A percentile compares a stretch with the other conserved stretches of the same genome.
Evolutionary conservation across 2,797 vertebrate genomes (phyloP).

Genomic region (Enteromius radiatus): DNA sequence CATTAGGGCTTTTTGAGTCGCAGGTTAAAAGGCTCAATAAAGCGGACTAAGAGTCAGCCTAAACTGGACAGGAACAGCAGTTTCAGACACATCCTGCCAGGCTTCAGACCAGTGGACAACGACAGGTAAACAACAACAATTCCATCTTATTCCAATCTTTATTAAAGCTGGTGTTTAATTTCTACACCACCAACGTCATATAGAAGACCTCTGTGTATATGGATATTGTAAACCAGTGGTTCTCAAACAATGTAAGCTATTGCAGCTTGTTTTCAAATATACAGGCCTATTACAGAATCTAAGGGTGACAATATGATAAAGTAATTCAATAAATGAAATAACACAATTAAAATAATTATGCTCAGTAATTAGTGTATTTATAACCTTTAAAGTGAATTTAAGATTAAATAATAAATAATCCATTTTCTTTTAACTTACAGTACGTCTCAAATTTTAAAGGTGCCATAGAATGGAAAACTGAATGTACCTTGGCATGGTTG

Average conservation of each 20-base stretch:
- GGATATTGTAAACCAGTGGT: neutral
- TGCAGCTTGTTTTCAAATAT: neutral
- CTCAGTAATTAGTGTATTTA: neutral
- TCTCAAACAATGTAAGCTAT: neutral
- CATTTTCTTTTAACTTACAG: too few species aligned
- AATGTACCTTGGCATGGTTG: too few species aligned
- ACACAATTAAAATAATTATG: neutral
- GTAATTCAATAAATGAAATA: neutral
- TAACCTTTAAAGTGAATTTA: too few species aligned
- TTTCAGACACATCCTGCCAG: slow-evolving; percentile 96
- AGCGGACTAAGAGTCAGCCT: slow-evolving; percentile 98
- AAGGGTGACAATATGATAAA: neutral
- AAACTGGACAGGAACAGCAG: slow-evolving; percentile 98
- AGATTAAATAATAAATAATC: too few species aligned
- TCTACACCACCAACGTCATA: neutral
- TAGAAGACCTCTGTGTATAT: neutral
- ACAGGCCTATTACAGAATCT: neutral
- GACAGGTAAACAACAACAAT: slow-evolving; percentile 83
- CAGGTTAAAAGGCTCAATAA: slow-evolving; percentile 97
- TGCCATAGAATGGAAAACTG: too few species aligned
- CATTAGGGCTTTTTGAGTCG: slow-evolving; percentile 95
- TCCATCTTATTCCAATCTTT: neutral
- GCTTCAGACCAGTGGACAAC: slow-evolving; percentile 93
- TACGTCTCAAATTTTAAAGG: too few species aligned
- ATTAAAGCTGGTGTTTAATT: neutral